Percentiles rank a stretch among this genome's conserved stretches.
Evolutionary conservation across 2,797 vertebrate genomes (phyloP).

Genomic region (Chaenodraco wilsoni): DNA sequence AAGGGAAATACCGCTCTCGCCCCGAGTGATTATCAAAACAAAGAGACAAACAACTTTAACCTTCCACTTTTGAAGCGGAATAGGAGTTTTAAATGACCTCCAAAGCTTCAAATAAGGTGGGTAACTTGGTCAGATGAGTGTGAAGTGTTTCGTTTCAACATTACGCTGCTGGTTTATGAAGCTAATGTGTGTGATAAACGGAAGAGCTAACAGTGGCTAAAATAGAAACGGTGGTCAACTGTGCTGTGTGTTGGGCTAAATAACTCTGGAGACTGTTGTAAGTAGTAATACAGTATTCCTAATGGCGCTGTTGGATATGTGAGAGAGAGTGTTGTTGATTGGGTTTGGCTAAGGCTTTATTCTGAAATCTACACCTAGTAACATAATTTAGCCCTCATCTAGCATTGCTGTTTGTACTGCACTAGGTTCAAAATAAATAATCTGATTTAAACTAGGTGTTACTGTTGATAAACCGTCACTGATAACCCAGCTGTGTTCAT

Average conservation of each 20-base stretch:
- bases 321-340: not conserved
- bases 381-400: not conserved
- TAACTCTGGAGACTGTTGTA: constrained; percentile 27
- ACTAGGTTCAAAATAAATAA: constrained; percentile 5
- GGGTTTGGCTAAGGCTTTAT: constrained; percentile 24
- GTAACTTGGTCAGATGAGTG: constrained; percentile 63
- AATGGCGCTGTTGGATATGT: not conserved
- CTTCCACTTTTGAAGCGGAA: constrained; percentile 63
- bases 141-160: not conserved
- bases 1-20: constrained; percentile 62
- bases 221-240: not conserved
- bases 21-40: constrained; percentile 57
- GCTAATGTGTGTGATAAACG: constrained; percentile 12
- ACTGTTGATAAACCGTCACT: constrained; percentile 14
- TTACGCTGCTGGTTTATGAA: constrained; percentile 28
- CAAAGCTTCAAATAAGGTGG: constrained; percentile 91
- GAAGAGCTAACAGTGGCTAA: constrained; percentile 24
- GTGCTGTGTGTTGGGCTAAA: not conserved
- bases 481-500: constrained; percentile 27
- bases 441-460: not conserved
- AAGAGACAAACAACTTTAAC: constrained; percentile 57
- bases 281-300: constrained; percentile 2
- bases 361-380: constrained; percentile 45
- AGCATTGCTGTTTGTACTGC: constrained; percentile 30
- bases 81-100: constrained; percentile 90